Conservation (phyloP, 2,888 invertebrate species). For the Silvanus unidentatus region DNA sequence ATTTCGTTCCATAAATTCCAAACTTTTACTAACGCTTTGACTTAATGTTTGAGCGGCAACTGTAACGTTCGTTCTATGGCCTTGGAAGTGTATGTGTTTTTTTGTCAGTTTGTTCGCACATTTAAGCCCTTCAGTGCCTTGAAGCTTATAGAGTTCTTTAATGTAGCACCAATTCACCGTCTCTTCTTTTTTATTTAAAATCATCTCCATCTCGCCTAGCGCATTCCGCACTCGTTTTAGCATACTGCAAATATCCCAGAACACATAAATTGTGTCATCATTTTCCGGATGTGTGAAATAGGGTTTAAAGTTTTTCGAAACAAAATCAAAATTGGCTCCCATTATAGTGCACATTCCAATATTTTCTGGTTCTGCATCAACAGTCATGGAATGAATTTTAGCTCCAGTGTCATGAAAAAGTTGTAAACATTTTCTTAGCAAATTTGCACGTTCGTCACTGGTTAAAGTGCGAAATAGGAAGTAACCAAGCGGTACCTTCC, state of each 20-base stretch:
- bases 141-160: background rate
- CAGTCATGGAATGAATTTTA: slow-evolving; percentile 3
- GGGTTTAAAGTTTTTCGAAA: background rate
- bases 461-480: background rate
- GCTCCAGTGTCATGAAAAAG: background rate
- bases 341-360: background rate
- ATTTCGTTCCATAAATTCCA: no score
- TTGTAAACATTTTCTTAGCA: background rate
- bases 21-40: background rate
- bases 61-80: background rate
- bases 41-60: background rate
- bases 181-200: background rate
- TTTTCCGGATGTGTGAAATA: background rate
- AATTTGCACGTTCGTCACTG: background rate
- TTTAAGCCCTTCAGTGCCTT: background rate
- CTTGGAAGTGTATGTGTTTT: background rate
- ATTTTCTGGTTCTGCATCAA: slow-evolving; percentile 3
- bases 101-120: background rate
- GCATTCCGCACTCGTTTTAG: background rate
- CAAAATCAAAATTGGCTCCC: slow-evolving; percentile 4
- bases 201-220: background rate
- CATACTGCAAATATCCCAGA: background rate
- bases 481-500: slow-evolving; percentile 6
- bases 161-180: background rate
- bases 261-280: background rate